These are phyloP conservation scores for Silurus lanzhouensis DNA, from an alignment of 2,797 vertebrate species.

Conservation along the genomic window DNA sequence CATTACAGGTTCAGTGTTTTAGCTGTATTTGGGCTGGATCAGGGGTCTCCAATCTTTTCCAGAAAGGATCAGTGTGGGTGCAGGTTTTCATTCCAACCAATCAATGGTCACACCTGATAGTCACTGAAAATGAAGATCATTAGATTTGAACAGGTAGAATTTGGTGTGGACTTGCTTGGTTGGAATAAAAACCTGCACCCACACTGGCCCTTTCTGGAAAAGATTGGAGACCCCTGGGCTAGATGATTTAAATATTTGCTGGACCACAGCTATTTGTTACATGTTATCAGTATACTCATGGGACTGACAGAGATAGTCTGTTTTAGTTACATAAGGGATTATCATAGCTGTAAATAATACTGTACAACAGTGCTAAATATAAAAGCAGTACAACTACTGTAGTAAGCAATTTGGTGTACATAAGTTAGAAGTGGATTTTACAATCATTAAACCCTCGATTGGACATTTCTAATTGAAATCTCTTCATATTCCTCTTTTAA, in stretches of 20 bases:
- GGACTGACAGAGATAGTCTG: neutral
- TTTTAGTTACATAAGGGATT: neutral
- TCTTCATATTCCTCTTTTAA: neutral
- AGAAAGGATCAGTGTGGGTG: too few species aligned
- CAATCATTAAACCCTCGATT: neutral
- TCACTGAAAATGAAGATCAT: too few species aligned
- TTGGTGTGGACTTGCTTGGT: too few species aligned
- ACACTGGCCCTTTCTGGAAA: too few species aligned
- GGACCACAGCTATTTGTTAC: neutral
- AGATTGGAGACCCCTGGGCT: neutral
- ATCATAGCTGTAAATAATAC: neutral
- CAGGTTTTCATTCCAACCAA: too few species aligned
- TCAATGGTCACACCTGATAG: too few species aligned
- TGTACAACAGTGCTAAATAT: neutral
- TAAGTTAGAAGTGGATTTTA: neutral
- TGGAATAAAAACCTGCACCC: too few species aligned
- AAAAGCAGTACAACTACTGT: neutral
- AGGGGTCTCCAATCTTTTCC: too few species aligned
- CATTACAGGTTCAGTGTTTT: neutral
- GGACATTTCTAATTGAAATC: neutral
- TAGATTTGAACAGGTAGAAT: too few species aligned
- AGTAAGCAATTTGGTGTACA: neutral
- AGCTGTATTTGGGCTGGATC: neutral
- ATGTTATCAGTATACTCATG: neutral
- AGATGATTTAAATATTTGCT: neutral